Evolutionary conservation across 2,888 invertebrate genomes (phyloP), one percentile per base, ranked within the genome.

Genomic region (Acronicta alni): DNA sequence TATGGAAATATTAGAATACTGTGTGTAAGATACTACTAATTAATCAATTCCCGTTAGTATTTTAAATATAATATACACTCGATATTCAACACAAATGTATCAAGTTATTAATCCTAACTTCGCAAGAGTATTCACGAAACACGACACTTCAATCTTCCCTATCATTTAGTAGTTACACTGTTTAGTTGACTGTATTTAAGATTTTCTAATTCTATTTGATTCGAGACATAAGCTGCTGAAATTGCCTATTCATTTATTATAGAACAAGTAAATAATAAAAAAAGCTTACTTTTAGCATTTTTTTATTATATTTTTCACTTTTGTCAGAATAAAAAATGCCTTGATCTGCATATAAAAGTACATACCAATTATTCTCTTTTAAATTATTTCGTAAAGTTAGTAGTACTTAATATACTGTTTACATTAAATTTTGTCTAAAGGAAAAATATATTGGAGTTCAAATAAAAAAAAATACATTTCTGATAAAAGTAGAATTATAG

Each of bases 211-310:
- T 51, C 52, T 63, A 56, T 48, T 51, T 48, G 44, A 70, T 30
- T 53, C 20, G 9, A 37, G 54, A 55, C 38, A 42, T 57, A 64
- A 61, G 46, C 73, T 60, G 52, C 54, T 71, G 43, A 48, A 51
- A 15, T 39, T 49, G 42, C 49, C 49, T 63, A 39, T 56, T 45
- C 12, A 15, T 26, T 45, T 10, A 53, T 41, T 53, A 37, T 26
- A 35, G 35, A 47, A 18, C 48, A 17, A 54, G 45, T 37, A 49
- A 45, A 54, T 8, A 1, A 20, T 23, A 32, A 41, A 32, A n/a
- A 44, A 59, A 42, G 71, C 63, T 71, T 70, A 57, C 37, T n/a
- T n/a, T n/a, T n/a, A n/a, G 42, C 69, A 37, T 68, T 73, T 17
- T 14, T 54, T 39, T 41, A 62, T 53, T 39, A 18, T 67, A 30